Conservation (phyloP, 2,888 invertebrate genomes). For the Xestia xanthographa region DNA sequence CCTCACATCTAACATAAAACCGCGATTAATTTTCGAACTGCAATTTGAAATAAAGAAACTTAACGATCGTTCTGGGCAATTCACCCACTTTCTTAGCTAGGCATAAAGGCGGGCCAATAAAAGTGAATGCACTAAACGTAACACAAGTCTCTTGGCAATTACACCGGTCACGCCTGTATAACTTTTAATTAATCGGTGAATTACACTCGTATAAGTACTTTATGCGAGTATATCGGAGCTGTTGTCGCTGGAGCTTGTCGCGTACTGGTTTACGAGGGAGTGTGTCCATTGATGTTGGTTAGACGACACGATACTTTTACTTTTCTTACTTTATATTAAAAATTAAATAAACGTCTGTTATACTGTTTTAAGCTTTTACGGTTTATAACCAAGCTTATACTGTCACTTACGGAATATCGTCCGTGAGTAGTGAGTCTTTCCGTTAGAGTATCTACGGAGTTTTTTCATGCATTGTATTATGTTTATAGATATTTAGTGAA, state of each 20-base stretch:
- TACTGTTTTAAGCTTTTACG: no score
- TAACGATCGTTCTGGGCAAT: slow-evolving; percentile 69
- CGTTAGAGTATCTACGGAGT: no score
- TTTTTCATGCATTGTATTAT: not conserved
- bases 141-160: slow-evolving; percentile 85
- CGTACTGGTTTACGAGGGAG: slow-evolving; percentile 74
- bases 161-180: slow-evolving; percentile 87
- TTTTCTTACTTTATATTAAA: not conserved
- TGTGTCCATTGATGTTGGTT: slow-evolving; percentile 70
- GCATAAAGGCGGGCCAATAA: slow-evolving; percentile 60
- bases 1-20: slow-evolving; percentile 19
- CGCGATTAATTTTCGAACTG: slow-evolving; percentile 32
- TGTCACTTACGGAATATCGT: no score
- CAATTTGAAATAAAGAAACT: slow-evolving; percentile 65
- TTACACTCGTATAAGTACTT: slow-evolving; percentile 83
- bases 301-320: slow-evolving; percentile 8
- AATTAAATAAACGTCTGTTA: not conserved
- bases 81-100: slow-evolving; percentile 73
- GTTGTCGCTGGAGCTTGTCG: slow-evolving; percentile 75
- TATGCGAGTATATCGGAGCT: slow-evolving; percentile 81
- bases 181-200: slow-evolving; percentile 90
- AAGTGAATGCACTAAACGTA: slow-evolving; percentile 78
- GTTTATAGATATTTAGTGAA: not conserved
- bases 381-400: no score
- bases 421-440: no score